Evolutionary conservation across 2,113 vertebrate genomes (phyloP), one percentile per base, ranked within the genome.

Genomic region (Zosterops japonicus): DNA sequence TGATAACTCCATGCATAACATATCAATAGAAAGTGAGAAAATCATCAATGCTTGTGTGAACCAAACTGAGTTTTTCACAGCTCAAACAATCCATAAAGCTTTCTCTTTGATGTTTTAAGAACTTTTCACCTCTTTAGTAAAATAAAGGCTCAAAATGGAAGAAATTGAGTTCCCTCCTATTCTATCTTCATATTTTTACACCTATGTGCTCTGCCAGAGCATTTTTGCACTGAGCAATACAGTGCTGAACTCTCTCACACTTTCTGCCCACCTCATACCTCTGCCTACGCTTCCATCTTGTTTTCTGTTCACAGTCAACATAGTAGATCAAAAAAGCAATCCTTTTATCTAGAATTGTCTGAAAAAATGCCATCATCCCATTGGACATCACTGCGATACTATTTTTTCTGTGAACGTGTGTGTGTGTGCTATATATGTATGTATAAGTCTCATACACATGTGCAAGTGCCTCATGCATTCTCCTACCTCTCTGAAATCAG

Each of bases 51-150:
- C 39, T 93, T 91, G 79, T 86, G 90, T 88, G 94, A 96, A 88
- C 67, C 57, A 90, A 95, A 91, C 71, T 49, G 71, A 90, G 70
- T 86, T 96, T 97, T 95, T 96, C 93, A 92, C 96, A 96, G 90
- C 93, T 96, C 87, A 77, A 94, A 91, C 78, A 95, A 91, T 93
- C 87, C 68, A 90, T 95, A 91, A 94, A 93, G 52, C 47, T 90
- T 94, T 69, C 63, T 83, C 46, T 70, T 95, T 61, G 55, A 65
- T 39, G 33, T 83, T 96, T 95, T 64, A 86, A 88, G 90, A 94
- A 92, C 85, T 91, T 95, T 91, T 83, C 92, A 93, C 79, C 82
- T 85, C 52, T 88, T 94, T 35, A 60, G 84, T 83, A 88, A 95
- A 95, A 94, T 84, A 91, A 78, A 89, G 21, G 41, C 87, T 95